Percentiles rank a stretch among this genome's conserved stretches.
Conservation (phyloP, 2,113 vertebrate genomes). For the Bostrychus sinensis region DNA sequence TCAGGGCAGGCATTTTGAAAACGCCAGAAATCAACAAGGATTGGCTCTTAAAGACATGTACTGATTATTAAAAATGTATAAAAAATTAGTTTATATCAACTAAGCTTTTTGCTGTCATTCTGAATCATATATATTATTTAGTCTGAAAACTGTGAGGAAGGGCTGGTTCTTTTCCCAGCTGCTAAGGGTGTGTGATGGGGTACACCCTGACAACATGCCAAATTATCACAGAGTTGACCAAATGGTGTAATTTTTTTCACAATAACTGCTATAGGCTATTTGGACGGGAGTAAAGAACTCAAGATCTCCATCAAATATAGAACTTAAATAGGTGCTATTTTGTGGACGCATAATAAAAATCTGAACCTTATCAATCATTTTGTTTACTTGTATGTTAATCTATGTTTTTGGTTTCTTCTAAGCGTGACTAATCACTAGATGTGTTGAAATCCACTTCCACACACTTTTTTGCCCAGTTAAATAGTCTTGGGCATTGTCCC, state of each 20-base stretch:
- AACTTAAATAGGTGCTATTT: too few relatives aligned
- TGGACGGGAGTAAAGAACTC: background rate
- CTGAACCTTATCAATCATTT: too few relatives aligned
- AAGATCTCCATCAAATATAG: too few relatives aligned
- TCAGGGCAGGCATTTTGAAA: constrained; percentile 57
- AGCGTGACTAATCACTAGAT: background rate
- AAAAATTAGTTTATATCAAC: background rate
- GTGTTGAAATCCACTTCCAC: background rate
- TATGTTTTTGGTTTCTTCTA: background rate
- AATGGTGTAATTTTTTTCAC: background rate
- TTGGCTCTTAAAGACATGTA: background rate
- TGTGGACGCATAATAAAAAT: too few relatives aligned
- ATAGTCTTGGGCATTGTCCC: background rate
- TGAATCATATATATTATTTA: background rate
- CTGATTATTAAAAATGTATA: background rate
- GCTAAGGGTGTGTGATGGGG: background rate
- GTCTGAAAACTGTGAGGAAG: background rate
- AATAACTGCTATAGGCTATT: background rate
- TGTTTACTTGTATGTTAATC: background rate
- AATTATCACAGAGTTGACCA: background rate
- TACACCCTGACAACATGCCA: background rate
- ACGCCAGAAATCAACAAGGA: background rate
- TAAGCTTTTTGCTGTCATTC: background rate
- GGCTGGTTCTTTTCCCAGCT: constrained; percentile 3
- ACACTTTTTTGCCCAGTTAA: background rate